These are phyloP conservation scores for Caenorhabditis sp. DNA, from an alignment of 2,888 invertebrate species.

Conservation along the genomic window DNA sequence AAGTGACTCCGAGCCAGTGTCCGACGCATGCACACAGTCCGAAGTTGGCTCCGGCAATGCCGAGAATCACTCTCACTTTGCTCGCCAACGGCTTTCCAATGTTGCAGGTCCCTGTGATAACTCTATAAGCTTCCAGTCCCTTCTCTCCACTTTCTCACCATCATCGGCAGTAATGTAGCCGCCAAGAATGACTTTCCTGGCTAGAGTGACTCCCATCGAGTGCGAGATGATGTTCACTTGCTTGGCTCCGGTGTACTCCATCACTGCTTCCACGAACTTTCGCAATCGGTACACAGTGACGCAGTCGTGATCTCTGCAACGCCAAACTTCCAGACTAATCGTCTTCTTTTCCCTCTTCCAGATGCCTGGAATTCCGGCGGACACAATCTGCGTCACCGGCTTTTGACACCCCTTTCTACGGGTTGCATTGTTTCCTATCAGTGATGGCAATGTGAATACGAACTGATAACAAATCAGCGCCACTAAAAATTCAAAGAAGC, in stretches of 20 bases:
- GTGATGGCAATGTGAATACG: conserved; percentile 17
- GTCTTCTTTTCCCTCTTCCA: too few relatives aligned
- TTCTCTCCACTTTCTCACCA: conserved; percentile 26
- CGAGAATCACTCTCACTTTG: conserved; percentile 64
- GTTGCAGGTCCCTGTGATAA: conserved; percentile 50
- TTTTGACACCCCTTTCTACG: conserved; percentile 11
- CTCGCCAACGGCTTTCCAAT: conserved; percentile 61
- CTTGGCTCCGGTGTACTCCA: conserved; percentile 67
- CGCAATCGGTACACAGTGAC: conserved; percentile 58
- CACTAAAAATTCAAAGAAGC: conserved; percentile 9
- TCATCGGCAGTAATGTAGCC: conserved; percentile 59
- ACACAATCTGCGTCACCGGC: not conserved
- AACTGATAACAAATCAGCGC: conserved; percentile 11
- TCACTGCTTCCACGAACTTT: conserved; percentile 66
- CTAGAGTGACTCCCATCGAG: conserved; percentile 73
- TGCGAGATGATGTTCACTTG: conserved; percentile 67
- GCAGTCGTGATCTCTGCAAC: conserved; percentile 67
- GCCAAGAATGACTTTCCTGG: conserved; percentile 68
- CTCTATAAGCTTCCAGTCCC: not conserved
- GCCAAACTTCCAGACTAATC: not conserved
- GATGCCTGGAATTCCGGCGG: conserved; percentile 28
- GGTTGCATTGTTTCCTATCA: conserved; percentile 11
- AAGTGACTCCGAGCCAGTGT: conserved; percentile 42
- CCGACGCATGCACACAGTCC: conserved; percentile 69
- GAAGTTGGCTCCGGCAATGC: conserved; percentile 70